Evolutionary conservation across 2,113 vertebrate species (phyloP), one percentile per base, ranked within the genome.

Genomic region (Coracopsis vasa): DNA sequence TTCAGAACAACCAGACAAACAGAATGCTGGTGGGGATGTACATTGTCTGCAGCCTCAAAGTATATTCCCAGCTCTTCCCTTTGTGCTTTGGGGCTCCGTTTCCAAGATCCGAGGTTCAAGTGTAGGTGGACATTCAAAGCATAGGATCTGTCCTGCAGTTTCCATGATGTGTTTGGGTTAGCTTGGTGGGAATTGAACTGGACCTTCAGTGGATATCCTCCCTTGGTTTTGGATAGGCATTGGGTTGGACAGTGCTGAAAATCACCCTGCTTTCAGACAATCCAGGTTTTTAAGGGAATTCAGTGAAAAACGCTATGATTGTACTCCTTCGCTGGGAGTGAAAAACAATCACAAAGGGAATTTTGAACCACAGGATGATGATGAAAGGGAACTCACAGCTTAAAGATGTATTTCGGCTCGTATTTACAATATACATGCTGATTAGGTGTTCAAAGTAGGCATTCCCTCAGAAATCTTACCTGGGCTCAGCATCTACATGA

Each of bases 191-290:
- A 7, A 18, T 0, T 42, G 60, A 78, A 23, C 11, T 24, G 19
- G 7, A 42, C 33, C 28, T 83, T 13, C 23, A 11, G 13, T 13
- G 25, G 56, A 37, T 35, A 50, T 31, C 19, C 61, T 37, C 0
- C 0, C 9, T 35, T 69, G 5, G n/a, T 82, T 61, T 3, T n/a
- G 17, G 37, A 33, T 39, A 53, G 56, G 62, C 0, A 0, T 18
- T 31, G 29, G 27, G 27, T 67, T 70, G 41, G 37, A 5, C 41
- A 20, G 18, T 3, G 29, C 24, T 45, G 48, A 51, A 58, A 91
- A 42, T 5, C 18, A 29, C 39, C 11, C 27, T 9, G 41, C 31
- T 60, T 61, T 44, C n/a, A 85, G 50, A 33, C 13, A 75, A 37
- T 5, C 3, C 4, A 16, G 11, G 28, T 3, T 41, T 96, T 89